Evolutionary conservation across 2,797 vertebrate species (phyloP).

Genomic region (Enteromius treurensis): DNA sequence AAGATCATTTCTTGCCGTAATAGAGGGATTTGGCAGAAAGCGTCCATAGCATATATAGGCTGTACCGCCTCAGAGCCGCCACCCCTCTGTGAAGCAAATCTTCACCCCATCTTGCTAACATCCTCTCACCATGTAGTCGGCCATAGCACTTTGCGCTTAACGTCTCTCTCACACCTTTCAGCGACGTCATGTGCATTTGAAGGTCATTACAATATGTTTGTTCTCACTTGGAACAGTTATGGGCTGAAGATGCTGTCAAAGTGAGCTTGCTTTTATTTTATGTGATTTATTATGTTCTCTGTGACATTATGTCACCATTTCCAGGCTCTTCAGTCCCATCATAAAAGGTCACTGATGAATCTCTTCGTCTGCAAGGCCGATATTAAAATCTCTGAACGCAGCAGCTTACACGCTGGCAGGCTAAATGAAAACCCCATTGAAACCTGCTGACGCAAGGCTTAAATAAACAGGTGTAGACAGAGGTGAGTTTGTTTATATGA

Average conservation of each 20-base stretch:
- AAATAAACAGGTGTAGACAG: constrained; percentile 38
- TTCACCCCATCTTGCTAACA: constrained; percentile 42
- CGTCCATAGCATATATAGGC: constrained; percentile 44
- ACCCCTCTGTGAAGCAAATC: constrained; percentile 53
- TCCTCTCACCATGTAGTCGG: constrained; percentile 45
- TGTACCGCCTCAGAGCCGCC: constrained; percentile 17
- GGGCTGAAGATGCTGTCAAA: constrained; percentile 12
- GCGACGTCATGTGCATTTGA: constrained; percentile 21
- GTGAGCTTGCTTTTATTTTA: constrained; percentile 49
- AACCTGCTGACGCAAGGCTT: constrained; percentile 33
- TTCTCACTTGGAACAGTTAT: constrained; percentile 35
- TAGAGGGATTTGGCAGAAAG: constrained; percentile 50
- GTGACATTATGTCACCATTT: constrained; percentile 62
- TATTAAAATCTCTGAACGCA: constrained; percentile 23
- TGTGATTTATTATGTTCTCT: constrained; percentile 58
- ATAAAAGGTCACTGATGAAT: constrained; percentile 49
- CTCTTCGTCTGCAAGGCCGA: neutral
- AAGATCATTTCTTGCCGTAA: constrained; percentile 46
- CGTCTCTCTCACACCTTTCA: constrained; percentile 36
- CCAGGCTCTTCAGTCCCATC: constrained; percentile 25
- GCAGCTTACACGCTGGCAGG: neutral
- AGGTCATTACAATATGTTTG: constrained; percentile 46
- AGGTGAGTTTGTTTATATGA: constrained; percentile 33
- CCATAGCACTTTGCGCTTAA: constrained; percentile 26
- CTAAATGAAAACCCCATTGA: constrained; percentile 27